Base-by-base conservation (phyloP, 2,888 invertebrate species). In the Amiota communis region DNA sequence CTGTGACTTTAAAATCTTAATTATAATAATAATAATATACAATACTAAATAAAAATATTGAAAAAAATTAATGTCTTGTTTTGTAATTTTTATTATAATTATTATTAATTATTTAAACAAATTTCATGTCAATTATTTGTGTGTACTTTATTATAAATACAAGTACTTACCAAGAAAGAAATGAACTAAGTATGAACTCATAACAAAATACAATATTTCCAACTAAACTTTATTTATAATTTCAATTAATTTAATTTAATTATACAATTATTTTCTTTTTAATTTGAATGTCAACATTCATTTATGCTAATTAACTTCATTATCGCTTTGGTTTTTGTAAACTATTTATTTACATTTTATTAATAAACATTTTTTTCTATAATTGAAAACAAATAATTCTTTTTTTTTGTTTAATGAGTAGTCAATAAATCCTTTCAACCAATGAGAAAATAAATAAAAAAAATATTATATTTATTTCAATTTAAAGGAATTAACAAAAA, bases 121-220 rank as follows among this genome's bases (percentile, higher is more conserved):
- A 36, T 36, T 36, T 23, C 36, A n/a, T 6, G 63, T 63, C 63
- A 63, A 63, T 63, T 63, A 63, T 11, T 63, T 63, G 36, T 63
- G 63, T 53, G 53, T 63, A 36, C 63, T n/a, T 63, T 63, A n/a
- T 36, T 68, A 23, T 23, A 36, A 1, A 23, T 63, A 10, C 2
- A 61, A n/a, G 23, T 63, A 17, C 4, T 63, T 11, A 36, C n/a
- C 20, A 17, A 17, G n/a, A 49, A 48, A 17, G 36, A 20, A 61
- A 61, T n/a, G n/a, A 61, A 61, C 12, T 10, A 56, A 10, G 15
- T 15, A 0, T 15, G 17, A 56, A 11, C 15, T 15, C 8, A 59
- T 11, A 17, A 15, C 59, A 59, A 8, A 59, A n/a, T n/a, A n/a
- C n/a, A n/a, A n/a, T n/a, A 17, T 59, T 59, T 59, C n/a, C n/a